Base-by-base conservation (phyloP, 2,888 invertebrate species). In the Drosophila borealis region DNA sequence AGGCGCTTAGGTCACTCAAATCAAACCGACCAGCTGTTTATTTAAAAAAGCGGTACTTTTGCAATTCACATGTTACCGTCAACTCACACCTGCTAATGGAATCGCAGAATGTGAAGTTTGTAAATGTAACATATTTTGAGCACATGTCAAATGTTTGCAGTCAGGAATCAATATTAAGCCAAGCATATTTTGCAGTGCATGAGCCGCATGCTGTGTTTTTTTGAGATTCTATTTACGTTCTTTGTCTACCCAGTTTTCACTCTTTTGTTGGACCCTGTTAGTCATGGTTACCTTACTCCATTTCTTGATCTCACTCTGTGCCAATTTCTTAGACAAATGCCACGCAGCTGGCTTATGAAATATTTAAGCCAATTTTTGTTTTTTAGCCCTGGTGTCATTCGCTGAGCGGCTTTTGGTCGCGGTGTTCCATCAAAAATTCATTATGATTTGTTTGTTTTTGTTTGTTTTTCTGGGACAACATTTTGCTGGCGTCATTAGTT, bases 291-390 rank as follows among this genome's bases (percentile, higher is more conserved):
- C 14, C 48, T 59, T 37, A 41, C 25, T 34, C 44, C 10, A 44
- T 64, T 68, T 65, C 21, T 65, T 61, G 53, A 70, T 68, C 70
- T 36, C 45, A 62, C 21, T 39, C 19, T 79, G 73, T 84, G 77
- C 77, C 70, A 77, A 72, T 70, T 84, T 41, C 14, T 33, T 13
- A 29, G 66, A 79, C 68, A 74, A 72, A 70, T 78, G 45, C 57
- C 60, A 59, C 64, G 48, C 56, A 48, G 61, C 65, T 74, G 60
- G 48, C 70, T 78, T 55, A 76, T 70, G 70, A 80, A 74, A 74
- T 67, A 83, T 78, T 42, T 70, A 68, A 80, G 65, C 54, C 75
- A 69, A 71, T 61, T 80, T 82, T 14, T 14, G 17, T n/a, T 44
- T 17, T 41, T 3, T 25, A 14, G 37, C 21, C 37, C 6, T 25